Evolutionary conservation across 2,797 vertebrate genomes (phyloP), one percentile per base, ranked within the genome.

Genomic region (Epinephelus malabaricus): DNA sequence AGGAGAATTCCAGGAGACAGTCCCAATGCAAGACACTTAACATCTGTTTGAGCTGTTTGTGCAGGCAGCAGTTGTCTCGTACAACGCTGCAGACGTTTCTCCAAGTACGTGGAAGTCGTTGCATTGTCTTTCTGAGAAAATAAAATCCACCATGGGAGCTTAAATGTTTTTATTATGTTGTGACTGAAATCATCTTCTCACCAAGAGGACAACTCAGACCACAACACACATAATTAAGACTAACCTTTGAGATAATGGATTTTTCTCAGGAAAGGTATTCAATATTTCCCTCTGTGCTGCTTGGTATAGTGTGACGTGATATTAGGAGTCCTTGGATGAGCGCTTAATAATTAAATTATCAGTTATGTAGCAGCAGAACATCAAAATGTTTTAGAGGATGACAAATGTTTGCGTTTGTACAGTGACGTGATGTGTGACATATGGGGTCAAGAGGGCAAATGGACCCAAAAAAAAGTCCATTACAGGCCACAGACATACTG

Each of bases 11-110:
- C 76, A 76, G 72, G 73, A 88, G 54, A 84, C 69, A 65, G 68
- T 84, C 53, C 62, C 74, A 80, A 34, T 67, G 69, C 27, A 67
- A 88, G 84, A 84, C 75, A 82, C 56, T 69, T 61, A 83, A 88
- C 83, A 89, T 90, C 82, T 88, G 90, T 87, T 87, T 69, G 82
- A 79, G 76, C 73, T 86, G 79, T 88, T 77, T 79, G 76, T 25
- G 53, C 58, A 79, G 67, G 6, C 60, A 67, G 6, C 56, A 67
- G 63, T 79, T 78, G 67, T 84, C 63, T 69, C 73, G 27, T 79
- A 73, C 40, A 72, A 78, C 62, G 79, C 15, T 61, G 40, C 38
- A 59, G 76, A 73, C 10, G 58, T 77, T 88, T 88, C 58, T 84
- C 53, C 17, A 79, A 69, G 14, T 70, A 51, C 58, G 27, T 72